A percentile compares a stretch with the other conserved stretches of the same genome.
Evolutionary conservation across 2,888 invertebrate genomes (phyloP).

Genomic region (Himalopsyche anomala): DNA sequence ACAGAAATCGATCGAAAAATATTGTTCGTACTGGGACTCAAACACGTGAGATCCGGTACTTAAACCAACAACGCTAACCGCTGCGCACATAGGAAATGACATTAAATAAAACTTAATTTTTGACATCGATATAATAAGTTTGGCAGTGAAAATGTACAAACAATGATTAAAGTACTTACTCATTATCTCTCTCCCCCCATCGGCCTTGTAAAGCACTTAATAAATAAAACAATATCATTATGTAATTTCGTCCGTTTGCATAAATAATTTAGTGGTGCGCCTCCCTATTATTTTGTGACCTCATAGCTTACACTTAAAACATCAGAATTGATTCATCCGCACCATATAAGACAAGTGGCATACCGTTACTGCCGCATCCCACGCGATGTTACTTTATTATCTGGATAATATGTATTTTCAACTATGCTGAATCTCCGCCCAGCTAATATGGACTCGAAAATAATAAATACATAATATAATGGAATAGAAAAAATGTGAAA

Average conservation of each 20-base stretch:
- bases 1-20: no score
- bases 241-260: neutral
- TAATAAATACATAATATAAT: neutral
- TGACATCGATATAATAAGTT: no score
- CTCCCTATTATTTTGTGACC: conserved; percentile 28
- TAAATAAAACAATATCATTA: neutral
- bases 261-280: conserved; percentile 35
- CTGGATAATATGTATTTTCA: conserved; percentile 2
- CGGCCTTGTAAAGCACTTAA: conserved; percentile 1
- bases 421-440: neutral
- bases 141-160: neutral
- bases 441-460: neutral
- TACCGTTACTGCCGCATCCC: conserved; percentile 16
- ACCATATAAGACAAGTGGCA: conserved; percentile 42
- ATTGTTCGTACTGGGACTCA: no score
- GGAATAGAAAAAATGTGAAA: no score
- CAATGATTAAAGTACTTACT: neutral
- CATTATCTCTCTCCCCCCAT: neutral
- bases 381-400: conserved; percentile 21
- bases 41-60: no score
- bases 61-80: no score
- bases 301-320: conserved; percentile 24
- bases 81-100: no score
- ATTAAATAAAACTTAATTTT: no score
- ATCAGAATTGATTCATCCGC: conserved; percentile 35